Conservation (phyloP, 2,113 vertebrate species). For the Lipophrys pholis region DNA sequence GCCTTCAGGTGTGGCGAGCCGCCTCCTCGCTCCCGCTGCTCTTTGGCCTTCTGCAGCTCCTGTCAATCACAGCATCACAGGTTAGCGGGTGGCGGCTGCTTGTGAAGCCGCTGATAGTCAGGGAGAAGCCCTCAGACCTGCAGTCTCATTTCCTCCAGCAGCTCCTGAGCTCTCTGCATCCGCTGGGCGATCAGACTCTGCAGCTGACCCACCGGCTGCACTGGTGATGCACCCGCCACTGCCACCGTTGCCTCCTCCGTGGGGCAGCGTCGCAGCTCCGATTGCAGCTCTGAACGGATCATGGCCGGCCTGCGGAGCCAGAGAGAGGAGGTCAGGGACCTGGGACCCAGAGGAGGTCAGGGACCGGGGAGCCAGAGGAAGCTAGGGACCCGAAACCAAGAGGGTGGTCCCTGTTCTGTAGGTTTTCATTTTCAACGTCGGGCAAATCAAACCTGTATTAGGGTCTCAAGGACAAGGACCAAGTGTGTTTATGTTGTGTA, state of each 20-base stretch:
- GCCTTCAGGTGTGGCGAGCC: constrained; percentile 63
- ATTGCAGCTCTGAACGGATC: constrained; percentile 68
- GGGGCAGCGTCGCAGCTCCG: constrained; percentile 64
- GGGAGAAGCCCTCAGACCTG: constrained; percentile 61
- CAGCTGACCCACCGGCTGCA: constrained; percentile 84
- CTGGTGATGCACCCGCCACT: constrained; percentile 21
- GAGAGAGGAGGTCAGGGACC: no score
- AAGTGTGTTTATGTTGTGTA: constrained; percentile 8
- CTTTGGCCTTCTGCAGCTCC: constrained; percentile 77
- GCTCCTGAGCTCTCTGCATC: constrained; percentile 95
- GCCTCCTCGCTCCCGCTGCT: constrained; percentile 56
- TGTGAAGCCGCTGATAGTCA: no score
- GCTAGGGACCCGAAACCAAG: no score
- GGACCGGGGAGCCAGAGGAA: no score
- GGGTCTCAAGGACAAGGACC: no score
- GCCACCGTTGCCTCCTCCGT: constrained; percentile 76
- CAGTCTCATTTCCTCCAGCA: constrained; percentile 91
- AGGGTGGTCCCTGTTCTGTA: no score
- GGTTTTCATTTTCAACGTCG: no score
- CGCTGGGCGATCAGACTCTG: constrained; percentile 93
- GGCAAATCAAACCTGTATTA: background rate
- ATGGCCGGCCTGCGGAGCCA: constrained; percentile 46
- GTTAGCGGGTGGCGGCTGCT: no score
- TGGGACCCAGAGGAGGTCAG: background rate
- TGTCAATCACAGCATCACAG: constrained; percentile 29